These are phyloP conservation scores for Diabrotica balteata DNA, from an alignment of 2,888 invertebrate species.

Conservation along the genomic window DNA sequence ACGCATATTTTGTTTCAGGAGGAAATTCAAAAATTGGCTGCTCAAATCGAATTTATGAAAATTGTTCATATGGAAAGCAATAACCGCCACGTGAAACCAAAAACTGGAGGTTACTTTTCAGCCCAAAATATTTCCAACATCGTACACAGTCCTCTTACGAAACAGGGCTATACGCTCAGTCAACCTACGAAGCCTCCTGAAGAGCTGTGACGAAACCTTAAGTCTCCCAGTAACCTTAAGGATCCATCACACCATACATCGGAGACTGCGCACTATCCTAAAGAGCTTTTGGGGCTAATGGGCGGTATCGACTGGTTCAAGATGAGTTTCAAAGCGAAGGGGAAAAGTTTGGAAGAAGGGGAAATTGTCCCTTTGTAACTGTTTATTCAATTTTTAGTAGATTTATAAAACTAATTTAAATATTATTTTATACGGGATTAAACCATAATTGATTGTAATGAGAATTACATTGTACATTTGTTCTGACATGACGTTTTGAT, in stretches of 20 bases:
- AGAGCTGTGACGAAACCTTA: constrained; percentile 50
- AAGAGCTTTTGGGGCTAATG: constrained; percentile 13
- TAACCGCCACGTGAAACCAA: constrained; percentile 86
- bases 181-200: constrained; percentile 50
- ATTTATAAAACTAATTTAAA: no score
- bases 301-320: constrained; percentile 45
- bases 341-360: constrained; percentile 19
- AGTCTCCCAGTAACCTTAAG: constrained; percentile 26
- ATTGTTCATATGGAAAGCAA: constrained; percentile 94
- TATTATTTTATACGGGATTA: no score
- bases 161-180: constrained; percentile 52
- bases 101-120: constrained; percentile 83
- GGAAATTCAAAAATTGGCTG: constrained; percentile 88
- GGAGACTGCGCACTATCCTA: constrained; percentile 1
- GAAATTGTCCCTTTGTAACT: constrained; percentile 24
- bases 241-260: not conserved
- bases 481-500: no score
- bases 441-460: no score
- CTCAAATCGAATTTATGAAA: constrained; percentile 93
- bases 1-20: constrained; percentile 66
- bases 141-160: constrained; percentile 55
- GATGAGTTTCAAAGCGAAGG: constrained; percentile 45
- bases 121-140: constrained; percentile 62
- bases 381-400: no score
- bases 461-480: no score